Percentiles rank a stretch among this genome's conserved stretches.
These are phyloP conservation scores for Ceratosolen fusciceps DNA, from an alignment of 1,140 invertebrate genomes.

Conservation along the genomic window DNA sequence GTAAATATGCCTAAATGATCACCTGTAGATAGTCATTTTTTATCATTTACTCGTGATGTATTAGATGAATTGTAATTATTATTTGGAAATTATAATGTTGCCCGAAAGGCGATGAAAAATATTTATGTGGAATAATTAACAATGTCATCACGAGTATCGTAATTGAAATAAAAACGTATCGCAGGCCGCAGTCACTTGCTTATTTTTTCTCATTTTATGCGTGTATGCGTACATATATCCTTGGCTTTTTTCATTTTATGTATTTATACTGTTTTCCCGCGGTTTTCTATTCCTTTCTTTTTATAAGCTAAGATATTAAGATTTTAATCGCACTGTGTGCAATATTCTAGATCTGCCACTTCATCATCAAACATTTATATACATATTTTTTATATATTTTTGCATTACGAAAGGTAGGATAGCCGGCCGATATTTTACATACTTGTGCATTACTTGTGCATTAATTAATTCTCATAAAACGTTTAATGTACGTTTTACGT, in stretches of 20 bases:
- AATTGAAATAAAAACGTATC: constrained; percentile 31
- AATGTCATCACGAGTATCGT: background rate
- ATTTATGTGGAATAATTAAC: constrained; percentile 32
- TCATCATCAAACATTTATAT: constrained; percentile 11
- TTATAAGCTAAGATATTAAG: constrained; percentile 25
- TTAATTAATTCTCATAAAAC: background rate
- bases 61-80: background rate
- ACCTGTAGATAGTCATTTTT: too few relatives aligned
- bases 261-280: too few relatives aligned
- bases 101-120: background rate
- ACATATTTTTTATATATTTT: background rate
- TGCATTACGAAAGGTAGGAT: background rate
- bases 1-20: too few relatives aligned
- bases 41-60: too few relatives aligned
- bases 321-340: constrained; percentile 24
- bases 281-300: too few relatives aligned
- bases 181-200: background rate
- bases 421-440: background rate
- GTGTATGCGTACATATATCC: background rate
- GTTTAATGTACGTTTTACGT: too few relatives aligned
- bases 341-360: background rate
- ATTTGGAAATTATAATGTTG: background rate
- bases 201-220: background rate
- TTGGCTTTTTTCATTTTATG: constrained; percentile 6
- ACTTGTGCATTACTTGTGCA: background rate